These are phyloP conservation scores for Chironomus riparius DNA, from an alignment of 2,888 invertebrate genomes.

Conservation along the genomic window DNA sequence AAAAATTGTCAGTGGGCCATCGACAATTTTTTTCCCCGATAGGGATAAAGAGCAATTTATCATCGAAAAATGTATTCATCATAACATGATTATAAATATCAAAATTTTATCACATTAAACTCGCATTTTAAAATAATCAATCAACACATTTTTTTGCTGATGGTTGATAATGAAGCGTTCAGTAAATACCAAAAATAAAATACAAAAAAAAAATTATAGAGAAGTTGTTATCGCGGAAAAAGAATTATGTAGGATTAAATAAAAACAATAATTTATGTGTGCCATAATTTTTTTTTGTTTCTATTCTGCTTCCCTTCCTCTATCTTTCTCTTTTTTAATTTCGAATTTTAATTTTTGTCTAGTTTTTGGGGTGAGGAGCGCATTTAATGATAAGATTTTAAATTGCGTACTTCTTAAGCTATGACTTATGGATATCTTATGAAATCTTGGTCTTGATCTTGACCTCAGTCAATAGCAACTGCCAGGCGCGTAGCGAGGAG, in stretches of 20 bases:
- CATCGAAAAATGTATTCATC: slow-evolving; percentile 4
- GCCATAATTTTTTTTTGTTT: not conserved
- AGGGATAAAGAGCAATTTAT: not conserved
- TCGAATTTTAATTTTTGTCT: not conserved
- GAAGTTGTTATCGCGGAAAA: not conserved
- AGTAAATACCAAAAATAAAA: not conserved
- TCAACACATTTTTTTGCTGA: not conserved
- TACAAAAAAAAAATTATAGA: not conserved
- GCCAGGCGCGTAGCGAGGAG: no score
- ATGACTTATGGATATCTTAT: no score
- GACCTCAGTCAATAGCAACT: no score
- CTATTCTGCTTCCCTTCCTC: not conserved
- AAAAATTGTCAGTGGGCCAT: not conserved
- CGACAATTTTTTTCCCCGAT: not conserved
- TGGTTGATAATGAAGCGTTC: slow-evolving; percentile 19
- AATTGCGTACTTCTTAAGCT: no score
- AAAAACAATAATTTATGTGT: not conserved
- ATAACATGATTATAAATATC: slow-evolving; percentile 4
- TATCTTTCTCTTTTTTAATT: not conserved
- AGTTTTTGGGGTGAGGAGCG: no score
- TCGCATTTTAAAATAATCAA: slow-evolving; percentile 27
- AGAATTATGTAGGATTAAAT: not conserved
- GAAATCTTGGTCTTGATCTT: no score
- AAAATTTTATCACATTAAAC: slow-evolving; percentile 27
- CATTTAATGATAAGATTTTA: no score